Conservation (phyloP, 2,797 vertebrate genomes). For the Liasis olivaceus region DNA sequence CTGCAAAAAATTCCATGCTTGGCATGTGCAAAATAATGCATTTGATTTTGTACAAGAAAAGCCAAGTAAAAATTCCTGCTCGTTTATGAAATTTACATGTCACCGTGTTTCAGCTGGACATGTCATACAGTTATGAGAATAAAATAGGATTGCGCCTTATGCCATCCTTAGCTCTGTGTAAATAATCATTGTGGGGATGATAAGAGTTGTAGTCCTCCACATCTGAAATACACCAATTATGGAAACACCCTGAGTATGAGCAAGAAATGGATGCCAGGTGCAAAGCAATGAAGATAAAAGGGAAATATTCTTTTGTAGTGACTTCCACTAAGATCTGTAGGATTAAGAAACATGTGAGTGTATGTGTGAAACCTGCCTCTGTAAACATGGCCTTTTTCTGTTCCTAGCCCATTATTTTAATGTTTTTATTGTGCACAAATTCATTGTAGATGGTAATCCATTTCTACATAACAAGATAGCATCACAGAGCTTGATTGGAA, state of each 20-base stretch:
- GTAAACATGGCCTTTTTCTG: neutral
- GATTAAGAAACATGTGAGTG: neutral
- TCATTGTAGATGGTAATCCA: neutral
- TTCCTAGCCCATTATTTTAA: neutral
- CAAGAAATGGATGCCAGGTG: neutral
- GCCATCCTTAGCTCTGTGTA: too few relatives aligned
- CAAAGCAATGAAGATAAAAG: neutral
- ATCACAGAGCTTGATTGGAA: neutral
- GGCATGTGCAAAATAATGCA: neutral
- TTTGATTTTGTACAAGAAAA: neutral
- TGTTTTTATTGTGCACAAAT: neutral
- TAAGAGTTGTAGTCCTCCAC: too few relatives aligned
- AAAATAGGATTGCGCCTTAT: neutral
- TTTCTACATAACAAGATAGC: neutral
- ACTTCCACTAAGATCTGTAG: neutral
- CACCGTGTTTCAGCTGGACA: neutral
- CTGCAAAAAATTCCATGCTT: neutral
- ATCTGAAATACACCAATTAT: too few relatives aligned
- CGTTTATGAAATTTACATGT: neutral
- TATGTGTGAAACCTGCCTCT: neutral
- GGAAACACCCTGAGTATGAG: neutral
- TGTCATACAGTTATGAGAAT: neutral
- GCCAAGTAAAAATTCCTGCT: neutral
- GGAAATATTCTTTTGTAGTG: neutral
- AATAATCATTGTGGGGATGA: too few relatives aligned